Evolutionary conservation across 2,888 invertebrate genomes (phyloP).

Genomic region (Eupelmus urozonus): DNA sequence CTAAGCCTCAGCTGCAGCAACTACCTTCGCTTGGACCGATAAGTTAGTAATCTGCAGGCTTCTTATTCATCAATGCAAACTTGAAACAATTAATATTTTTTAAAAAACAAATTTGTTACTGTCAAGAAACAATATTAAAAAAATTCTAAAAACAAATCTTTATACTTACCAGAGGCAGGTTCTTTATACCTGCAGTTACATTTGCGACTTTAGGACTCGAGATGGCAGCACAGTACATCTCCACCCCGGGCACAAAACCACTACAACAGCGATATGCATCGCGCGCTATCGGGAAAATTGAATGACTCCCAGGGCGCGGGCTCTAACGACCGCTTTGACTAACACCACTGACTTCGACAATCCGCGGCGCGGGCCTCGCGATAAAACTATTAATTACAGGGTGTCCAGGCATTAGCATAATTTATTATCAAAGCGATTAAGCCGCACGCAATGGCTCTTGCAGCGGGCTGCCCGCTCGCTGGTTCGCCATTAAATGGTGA

Average conservation of each 20-base stretch:
- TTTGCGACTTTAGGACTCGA: not conserved
- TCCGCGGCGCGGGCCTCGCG: not conserved
- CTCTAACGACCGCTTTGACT: slow-evolving; percentile 24
- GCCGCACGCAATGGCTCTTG: slow-evolving; percentile 23
- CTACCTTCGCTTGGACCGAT: not conserved
- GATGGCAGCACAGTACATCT: slow-evolving; percentile 2
- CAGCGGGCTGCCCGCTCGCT: too few relatives aligned
- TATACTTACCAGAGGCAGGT: too few relatives aligned
- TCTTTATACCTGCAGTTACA: not conserved
- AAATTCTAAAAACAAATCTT: too few relatives aligned
- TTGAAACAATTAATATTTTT: too few relatives aligned
- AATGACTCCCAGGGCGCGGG: not conserved
- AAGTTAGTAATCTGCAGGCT: not conserved
- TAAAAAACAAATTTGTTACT: too few relatives aligned
- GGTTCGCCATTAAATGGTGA: slow-evolving; percentile 44
- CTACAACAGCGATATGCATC: not conserved
- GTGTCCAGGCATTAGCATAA: slow-evolving; percentile 35
- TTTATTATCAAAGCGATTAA: slow-evolving; percentile 52
- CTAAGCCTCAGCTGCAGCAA: too few relatives aligned
- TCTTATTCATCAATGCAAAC: not conserved
- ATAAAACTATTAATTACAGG: slow-evolving; percentile 48
- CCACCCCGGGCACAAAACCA: not conserved
- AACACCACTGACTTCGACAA: not conserved
- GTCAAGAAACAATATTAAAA: too few relatives aligned
- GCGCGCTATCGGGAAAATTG: slow-evolving; percentile 4